Base-by-base conservation (phyloP, 64 coral and sea anemone species). In the Stylophora pistillata region DNA sequence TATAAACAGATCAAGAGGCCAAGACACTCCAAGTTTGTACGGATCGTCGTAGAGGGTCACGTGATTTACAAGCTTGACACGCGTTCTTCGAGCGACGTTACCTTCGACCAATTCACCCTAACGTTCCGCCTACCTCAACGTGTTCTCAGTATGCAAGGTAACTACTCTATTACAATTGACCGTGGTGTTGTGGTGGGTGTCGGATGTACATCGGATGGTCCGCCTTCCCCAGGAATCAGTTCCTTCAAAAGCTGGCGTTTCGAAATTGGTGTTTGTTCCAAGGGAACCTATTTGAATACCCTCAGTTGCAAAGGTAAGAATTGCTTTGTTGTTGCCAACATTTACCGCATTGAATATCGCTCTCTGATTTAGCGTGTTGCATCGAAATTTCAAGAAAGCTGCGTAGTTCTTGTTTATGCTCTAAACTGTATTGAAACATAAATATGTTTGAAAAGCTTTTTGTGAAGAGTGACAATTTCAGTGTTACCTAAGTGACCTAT, bases 191-290 rank as follows among this genome's bases (percentile, higher is more conserved):
- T 91, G 47, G 89, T 91, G 81, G 89, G 89, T 30, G 15, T 21
- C 1, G 89, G 89, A 5, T 91, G 89, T 85, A 85, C 89, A 17
- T 86, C 89, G 11, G 89, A 91, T 65, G 89, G 89, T 3, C 89
- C 89, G 30, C 89, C 89, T 3, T 86, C 71, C 28, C 72, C 81
- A 18, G 89, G 89, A 27, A 31, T 91, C 65, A 56, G 56, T 15
- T 76, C 89, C 21, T 72, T 30, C 26, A 17, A 53, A 57, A 58
- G 20, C 17, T 91, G 89, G 89, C 61, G 20, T 21, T 77, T 77
- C 9, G 14, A 13, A 55, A 37, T 77, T 77, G 74, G 74, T 55
- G 74, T 77, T 77, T 77, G 74, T 77, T 77, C 74, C 18, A 77
- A 77, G 17, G 33, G 74, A 21, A 55, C 52, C 9, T 77, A n/a